Base-by-base conservation (phyloP, 2,113 vertebrate species). In the Martes martes region DNA sequence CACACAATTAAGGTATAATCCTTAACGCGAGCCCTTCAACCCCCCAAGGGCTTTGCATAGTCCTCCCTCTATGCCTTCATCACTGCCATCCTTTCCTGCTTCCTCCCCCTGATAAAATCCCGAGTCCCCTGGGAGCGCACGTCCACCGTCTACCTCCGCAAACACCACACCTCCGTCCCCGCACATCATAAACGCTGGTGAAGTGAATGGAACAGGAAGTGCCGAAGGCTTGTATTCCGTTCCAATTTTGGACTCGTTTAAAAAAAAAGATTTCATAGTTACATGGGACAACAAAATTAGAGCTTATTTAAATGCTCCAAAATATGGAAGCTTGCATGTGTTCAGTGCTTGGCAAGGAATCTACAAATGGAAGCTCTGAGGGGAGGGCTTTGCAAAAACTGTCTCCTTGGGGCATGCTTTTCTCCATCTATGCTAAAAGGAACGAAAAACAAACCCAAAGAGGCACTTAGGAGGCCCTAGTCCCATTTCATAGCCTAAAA, bases 181-280 rank as follows among this genome's bases (percentile, higher is more conserved):
- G 16, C 2, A 42, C 11, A 57, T 28, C 65, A 50, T 3, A 65
- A 45, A 76, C 15, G 23, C 94, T 81, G 65, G 65, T 73, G 86
- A 57, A 79, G n/a, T 76, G 45, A 96, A 93, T 55, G 33, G 87
- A 94, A 91, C 31, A 86, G 89, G 65, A 94, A 86, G 19, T 42
- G 45, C 50, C 47, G 36, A 78, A 71, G 94, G 59, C 14, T 16
- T 73, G 18, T 6, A 55, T 91, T 76, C 67, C 9, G 36, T 23
- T 82, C 47, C 61, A 89, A 42, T 82, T 89, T 94, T 61, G 74
- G 82, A 31, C 6, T 23, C 23, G 74, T 50, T 95, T 21, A 59
- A 45, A 45, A 95, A 90, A 89, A 81, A 79, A 31, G 36, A 47
- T 18, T 47, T 76, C 76, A 36, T 47, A 69, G 86, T 85, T 78